Base-by-base conservation (phyloP, 2,888 invertebrate species). In the Gandaritis pyraliata region DNA sequence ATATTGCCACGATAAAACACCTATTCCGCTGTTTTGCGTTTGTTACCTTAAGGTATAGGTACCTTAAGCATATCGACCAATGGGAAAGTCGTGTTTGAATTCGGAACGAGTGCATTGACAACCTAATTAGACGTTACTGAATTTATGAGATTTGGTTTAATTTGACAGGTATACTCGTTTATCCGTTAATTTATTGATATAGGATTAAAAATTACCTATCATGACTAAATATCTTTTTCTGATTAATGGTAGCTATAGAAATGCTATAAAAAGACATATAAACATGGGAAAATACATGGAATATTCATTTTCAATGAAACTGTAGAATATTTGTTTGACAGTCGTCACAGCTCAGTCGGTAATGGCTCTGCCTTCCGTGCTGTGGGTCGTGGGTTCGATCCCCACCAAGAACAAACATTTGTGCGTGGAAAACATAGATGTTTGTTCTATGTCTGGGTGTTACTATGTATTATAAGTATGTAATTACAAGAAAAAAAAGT, bases 1-100 rank as follows among this genome's bases (percentile, higher is more conserved):
- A 72, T 79, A 85, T 78, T 64, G 75, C 54, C 51, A 64, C 72
- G 75, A 82, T 78, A 76, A 77, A 78, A 75, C 74, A 78, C 70
- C 72, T 71, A 73, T 73, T 66, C 66, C 60, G 53, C 66, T 68
- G 71, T 68, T 72, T 65, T 72, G 69, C 69, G 68, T 72, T 74
- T 69, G 70, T 69, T 66, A 69, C n/a, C n/a, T n/a, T n/a, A n/a
- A n/a, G n/a, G n/a, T n/a, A n/a, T n/a, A n/a, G n/a, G n/a, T 61
- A 62, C 63, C 58, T 62, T 71, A 66, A 61, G 8, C 58, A 56
- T 53, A 64, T 52, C 59, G 59, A 60, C 71, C 63, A 67, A 68
- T 70, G 49, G 52, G 65, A 66, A 54, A 66, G 62, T 52, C 39
- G 55, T 52, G 45, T 70, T 68, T 64, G 58, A 65, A 70, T 66